These are phyloP conservation scores for Heliconius ethilla DNA, from an alignment of 2,888 invertebrate genomes.

Conservation along the genomic window DNA sequence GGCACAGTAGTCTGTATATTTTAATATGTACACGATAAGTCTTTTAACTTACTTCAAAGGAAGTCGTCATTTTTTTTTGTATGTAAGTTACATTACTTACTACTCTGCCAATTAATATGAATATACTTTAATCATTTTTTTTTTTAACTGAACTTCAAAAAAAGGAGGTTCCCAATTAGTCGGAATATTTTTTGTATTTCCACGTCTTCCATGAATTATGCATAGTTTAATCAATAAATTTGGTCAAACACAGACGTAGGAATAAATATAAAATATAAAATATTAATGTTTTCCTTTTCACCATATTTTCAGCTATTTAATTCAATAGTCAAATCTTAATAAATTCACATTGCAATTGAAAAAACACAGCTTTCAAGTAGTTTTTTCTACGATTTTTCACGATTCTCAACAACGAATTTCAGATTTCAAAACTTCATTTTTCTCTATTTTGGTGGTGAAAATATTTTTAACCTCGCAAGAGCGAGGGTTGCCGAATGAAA, in stretches of 20 bases:
- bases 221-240: no score
- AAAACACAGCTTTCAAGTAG: not conserved
- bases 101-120: no score
- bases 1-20: not conserved
- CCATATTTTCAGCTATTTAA: no score
- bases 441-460: slow-evolving; percentile 27
- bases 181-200: no score
- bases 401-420: slow-evolving; percentile 5
- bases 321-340: not conserved
- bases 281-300: no score
- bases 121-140: no score
- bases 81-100: not conserved
- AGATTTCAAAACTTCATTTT: slow-evolving; percentile 23
- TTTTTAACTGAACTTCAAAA: no score
- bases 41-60: not conserved
- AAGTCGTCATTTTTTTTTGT: not conserved
- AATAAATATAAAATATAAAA: no score
- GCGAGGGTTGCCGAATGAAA: slow-evolving; percentile 33
- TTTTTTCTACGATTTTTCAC: not conserved
- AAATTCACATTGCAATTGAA: slow-evolving; percentile 2
- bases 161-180: no score
- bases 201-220: no score
- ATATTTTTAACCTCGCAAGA: slow-evolving; percentile 27
- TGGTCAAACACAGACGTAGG: no score
- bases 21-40: not conserved